Conservation (phyloP, 2,888 invertebrate genomes). For the Amphipyra tragopoginis region DNA sequence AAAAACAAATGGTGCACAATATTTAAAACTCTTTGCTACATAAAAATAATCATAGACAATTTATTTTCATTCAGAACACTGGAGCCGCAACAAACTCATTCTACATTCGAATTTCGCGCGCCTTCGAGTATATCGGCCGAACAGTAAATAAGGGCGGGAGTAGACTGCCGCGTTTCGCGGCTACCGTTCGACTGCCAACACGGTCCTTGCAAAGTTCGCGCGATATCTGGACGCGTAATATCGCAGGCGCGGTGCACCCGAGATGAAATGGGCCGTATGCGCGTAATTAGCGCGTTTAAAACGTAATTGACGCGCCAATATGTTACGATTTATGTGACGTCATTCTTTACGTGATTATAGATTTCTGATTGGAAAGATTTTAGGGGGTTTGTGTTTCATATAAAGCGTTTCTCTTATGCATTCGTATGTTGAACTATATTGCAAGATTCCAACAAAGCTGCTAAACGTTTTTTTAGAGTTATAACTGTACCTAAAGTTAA, state of each 20-base stretch:
- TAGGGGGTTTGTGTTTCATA: neutral
- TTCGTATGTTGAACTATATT: too few species aligned
- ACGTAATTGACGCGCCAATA: conserved; percentile 49
- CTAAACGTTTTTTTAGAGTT: too few species aligned
- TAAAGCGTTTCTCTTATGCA: neutral
- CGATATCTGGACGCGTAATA: conserved; percentile 26
- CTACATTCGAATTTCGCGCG: conserved; percentile 64
- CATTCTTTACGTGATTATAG: conserved; percentile 18
- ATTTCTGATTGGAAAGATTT: conserved; percentile 8
- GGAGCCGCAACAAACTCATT: conserved; percentile 54
- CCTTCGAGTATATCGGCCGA: conserved; percentile 45
- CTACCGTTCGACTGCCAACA: conserved; percentile 63
- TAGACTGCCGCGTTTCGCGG: conserved; percentile 66
- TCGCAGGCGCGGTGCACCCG: conserved; percentile 69
- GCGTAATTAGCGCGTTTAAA: conserved; percentile 45
- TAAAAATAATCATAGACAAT: conserved; percentile 18
- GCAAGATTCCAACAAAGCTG: too few species aligned
- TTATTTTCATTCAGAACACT: conserved; percentile 45
- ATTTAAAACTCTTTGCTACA: conserved; percentile 31
- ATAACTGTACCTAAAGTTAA: too few species aligned
- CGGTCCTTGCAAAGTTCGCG: conserved; percentile 40
- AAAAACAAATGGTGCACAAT: conserved; percentile 22
- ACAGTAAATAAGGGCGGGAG: conserved; percentile 58
- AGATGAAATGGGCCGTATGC: conserved; percentile 43
- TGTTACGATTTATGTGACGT: conserved; percentile 38